Evolutionary conservation across 30 jellyfish, hydroid and myxozoan species (phyloP), one percentile per base, ranked within the genome.

Genomic region (Mastigias papua): DNA sequence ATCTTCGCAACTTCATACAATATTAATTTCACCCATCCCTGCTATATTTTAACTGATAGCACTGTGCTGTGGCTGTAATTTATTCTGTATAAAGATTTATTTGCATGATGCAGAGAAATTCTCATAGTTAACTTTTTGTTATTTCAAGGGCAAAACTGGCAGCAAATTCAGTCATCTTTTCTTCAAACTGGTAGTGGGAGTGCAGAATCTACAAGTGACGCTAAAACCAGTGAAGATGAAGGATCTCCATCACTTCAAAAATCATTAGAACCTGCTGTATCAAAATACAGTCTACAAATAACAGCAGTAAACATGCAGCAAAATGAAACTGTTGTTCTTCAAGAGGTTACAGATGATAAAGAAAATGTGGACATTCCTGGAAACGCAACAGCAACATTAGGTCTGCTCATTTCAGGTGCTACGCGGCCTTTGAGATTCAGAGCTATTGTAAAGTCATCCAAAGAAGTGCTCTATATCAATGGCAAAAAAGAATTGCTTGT

Each of bases 101-200:
- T n/a, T n/a, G n/a, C n/a, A n/a, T n/a, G n/a, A n/a, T n/a, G n/a
- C n/a, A n/a, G n/a, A n/a, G n/a, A n/a, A n/a, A n/a, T n/a, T n/a
- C n/a, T n/a, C n/a, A n/a, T 54, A 54, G 7, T 54, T 5, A 54
- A 6, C 0, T 11, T 11, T 25, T 54, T 54, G 25, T 11, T 2
- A 13, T 19, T 49, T 78, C 37, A 33, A 94, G 98, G 97, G 29
- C 99, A 95, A 86, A 83, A 88, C 64, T 95, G 99, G 99, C 94
- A 90, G 61, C 91, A 89, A 64, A 81, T 95, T 54, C 97, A 90
- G 71, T 82, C 97, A 19, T 95, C 99, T 16, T 69, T 89, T 9
- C 95, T 95, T 15, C 92, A 89, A 89, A 81, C 97, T 22, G 97
- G 99, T 17, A 63, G 97, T 30, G 98, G 94, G 5, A 70, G 69